Conservation (phyloP, 2,888 invertebrate genomes). For the Callinectes sapidus region DNA sequence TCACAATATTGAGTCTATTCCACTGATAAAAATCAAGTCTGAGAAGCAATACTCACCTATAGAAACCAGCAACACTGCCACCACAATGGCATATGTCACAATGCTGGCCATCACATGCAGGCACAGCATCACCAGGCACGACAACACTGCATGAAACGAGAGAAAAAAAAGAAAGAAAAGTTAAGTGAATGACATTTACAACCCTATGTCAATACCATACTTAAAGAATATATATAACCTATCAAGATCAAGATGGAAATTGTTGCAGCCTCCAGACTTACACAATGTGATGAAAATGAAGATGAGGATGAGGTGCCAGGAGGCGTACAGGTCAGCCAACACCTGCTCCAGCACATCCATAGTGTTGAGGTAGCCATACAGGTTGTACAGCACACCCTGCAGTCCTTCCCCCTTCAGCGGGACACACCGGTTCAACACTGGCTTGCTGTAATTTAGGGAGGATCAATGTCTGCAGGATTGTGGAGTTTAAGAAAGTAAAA, state of each 20-base stretch:
- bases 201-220: not conserved
- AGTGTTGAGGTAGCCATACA: constrained; percentile 89
- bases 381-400: constrained; percentile 80
- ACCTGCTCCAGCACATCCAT: constrained; percentile 93
- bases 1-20: too few species aligned
- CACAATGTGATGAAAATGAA: constrained; percentile 78
- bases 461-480: not conserved
- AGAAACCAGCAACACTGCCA: constrained; percentile 53
- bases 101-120: constrained; percentile 57
- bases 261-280: not conserved
- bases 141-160: constrained; percentile 37
- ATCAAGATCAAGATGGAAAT: not conserved
- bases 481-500: not conserved
- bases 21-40: not conserved
- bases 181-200: not conserved
- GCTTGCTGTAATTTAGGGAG: constrained; percentile 78
- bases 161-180: not conserved
- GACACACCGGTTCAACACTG: constrained; percentile 91
- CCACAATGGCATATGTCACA: constrained; percentile 54
- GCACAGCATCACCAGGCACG: constrained; percentile 58
- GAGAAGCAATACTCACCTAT: constrained; percentile 42
- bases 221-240: not conserved
- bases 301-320: constrained; percentile 90
- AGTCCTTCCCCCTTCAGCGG: constrained; percentile 84
- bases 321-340: constrained; percentile 89